Percentiles rank a stretch among this genome's conserved stretches.
Evolutionary conservation across 2,888 invertebrate genomes (phyloP).

Genomic region (Luffia ferchaultella): DNA sequence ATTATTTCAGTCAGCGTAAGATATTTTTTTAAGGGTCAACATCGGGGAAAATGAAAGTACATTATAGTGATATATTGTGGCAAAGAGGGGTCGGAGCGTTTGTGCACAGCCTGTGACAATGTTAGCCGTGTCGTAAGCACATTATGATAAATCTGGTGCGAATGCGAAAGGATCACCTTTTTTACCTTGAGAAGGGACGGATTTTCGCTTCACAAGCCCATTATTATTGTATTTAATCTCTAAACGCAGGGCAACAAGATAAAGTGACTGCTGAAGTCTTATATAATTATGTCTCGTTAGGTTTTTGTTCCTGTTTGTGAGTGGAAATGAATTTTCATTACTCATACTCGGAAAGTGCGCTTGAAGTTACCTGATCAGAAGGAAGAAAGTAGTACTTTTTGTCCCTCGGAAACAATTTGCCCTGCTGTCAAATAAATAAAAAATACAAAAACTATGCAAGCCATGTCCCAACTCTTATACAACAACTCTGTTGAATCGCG

Average conservation of each 20-base stretch:
- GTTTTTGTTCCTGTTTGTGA: no score
- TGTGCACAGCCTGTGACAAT: no score
- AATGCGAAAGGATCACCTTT: background rate
- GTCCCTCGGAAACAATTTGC: no score
- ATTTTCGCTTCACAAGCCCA: background rate
- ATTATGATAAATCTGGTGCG: constrained; percentile 7
- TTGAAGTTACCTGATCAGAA: no score
- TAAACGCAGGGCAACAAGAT: background rate
- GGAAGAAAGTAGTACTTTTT: no score
- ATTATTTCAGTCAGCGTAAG: background rate
- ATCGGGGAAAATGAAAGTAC: background rate
- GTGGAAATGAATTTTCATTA: no score
- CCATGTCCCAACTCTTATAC: no score
- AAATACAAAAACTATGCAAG: no score
- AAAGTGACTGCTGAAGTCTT: no score
- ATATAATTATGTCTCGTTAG: background rate
- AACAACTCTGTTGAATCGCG: no score
- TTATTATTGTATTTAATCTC: background rate
- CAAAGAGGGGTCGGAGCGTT: background rate
- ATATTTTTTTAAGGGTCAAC: background rate
- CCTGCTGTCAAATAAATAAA: no score
- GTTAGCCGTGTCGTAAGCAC: constrained; percentile 3
- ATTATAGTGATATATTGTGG: background rate
- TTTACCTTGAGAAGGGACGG: background rate
- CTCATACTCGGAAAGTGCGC: no score